Conservation (phyloP, 2,113 vertebrate genomes). For the Ancistrus triradiatus region DNA sequence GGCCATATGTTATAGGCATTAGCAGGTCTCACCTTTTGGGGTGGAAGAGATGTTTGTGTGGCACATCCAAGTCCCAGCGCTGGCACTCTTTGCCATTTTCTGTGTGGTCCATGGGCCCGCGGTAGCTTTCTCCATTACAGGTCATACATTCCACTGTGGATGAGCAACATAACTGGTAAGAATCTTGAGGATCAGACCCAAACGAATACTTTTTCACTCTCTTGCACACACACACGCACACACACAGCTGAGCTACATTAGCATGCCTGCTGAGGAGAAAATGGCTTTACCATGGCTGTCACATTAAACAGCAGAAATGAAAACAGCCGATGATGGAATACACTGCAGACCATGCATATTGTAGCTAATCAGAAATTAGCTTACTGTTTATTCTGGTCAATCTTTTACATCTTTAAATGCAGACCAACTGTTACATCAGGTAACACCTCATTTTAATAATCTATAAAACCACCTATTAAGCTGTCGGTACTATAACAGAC, state of each 20-base stretch:
- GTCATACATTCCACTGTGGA: slow-evolving; percentile 87
- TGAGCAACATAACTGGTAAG: slow-evolving; percentile 43
- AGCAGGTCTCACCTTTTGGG: slow-evolving; percentile 80
- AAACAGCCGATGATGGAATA: slow-evolving; percentile 18
- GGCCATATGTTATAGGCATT: neutral
- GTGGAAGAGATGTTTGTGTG: slow-evolving; percentile 87
- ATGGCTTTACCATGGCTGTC: slow-evolving; percentile 13
- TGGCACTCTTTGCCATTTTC: slow-evolving; percentile 91
- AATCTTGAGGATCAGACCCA: slow-evolving; percentile 17
- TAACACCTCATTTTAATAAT: slow-evolving; percentile 25
- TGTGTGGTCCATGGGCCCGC: slow-evolving; percentile 96
- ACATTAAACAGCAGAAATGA: slow-evolving; percentile 10
- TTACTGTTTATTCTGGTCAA: slow-evolving; percentile 15
- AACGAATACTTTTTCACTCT: slow-evolving; percentile 27
- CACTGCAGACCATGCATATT: neutral
- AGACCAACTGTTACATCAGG: slow-evolving; percentile 28
- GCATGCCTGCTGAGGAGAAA: slow-evolving; percentile 14
- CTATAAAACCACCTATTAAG: slow-evolving; percentile 29
- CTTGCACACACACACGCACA: slow-evolving; percentile 11
- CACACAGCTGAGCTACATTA: slow-evolving; percentile 34
- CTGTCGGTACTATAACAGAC: slow-evolving; percentile 15
- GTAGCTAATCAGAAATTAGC: neutral
- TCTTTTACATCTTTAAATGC: slow-evolving; percentile 7
- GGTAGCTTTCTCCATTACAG: slow-evolving; percentile 92
- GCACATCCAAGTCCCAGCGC: slow-evolving; percentile 91